Base-by-base conservation (phyloP, 2,888 invertebrate species). In the Acanthosepion esculentum region DNA sequence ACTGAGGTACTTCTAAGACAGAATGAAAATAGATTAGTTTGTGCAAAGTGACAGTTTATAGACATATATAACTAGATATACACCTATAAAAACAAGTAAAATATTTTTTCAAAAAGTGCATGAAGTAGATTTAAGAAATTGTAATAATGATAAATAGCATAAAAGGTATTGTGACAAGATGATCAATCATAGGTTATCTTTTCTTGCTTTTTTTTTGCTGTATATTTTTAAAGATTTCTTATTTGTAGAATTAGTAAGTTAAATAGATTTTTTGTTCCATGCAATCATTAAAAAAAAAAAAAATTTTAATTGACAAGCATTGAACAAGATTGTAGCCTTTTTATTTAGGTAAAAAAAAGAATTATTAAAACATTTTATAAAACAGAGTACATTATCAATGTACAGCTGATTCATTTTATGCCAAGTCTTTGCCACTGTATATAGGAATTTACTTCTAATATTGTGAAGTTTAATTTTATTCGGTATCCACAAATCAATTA, bases 1-100 rank as follows among this genome's bases (percentile, higher is more conserved):
- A 78, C 78, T 78, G 78, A 78, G n/a, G n/a, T 78, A 78, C n/a
- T 93, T 93, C 93, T 93, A 93, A 50, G 93, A 93, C 48, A 93
- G 92, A 92, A 93, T 53, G 50, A 93, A 93, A 93, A 93, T 93
- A 20, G 93, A 93, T 93, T 93, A 93, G 93, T 93, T 93, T 48
- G 50, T 93, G 93, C 93, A 93, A 93, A 93, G 93, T 93, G 48
- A 53, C 10, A 93, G 18, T 93, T 50, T 93, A 93, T 50, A 93
- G 48, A 48, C 29, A 93, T 93, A 48, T 50, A 93, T 50, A 29
- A 8, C 92, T 48, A 33, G 92, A 92, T 92, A 92, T 92, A 92
- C 48, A 92, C 92, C 92, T 48, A 92, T 92, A 41, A 93, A 50
- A 93, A 50, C 48, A 93, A n/a, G n/a, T 78, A 78, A n/a, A n/a